These are phyloP conservation scores for Lepidostoma basale DNA, from an alignment of 1,140 invertebrate species.

Conservation along the genomic window DNA sequence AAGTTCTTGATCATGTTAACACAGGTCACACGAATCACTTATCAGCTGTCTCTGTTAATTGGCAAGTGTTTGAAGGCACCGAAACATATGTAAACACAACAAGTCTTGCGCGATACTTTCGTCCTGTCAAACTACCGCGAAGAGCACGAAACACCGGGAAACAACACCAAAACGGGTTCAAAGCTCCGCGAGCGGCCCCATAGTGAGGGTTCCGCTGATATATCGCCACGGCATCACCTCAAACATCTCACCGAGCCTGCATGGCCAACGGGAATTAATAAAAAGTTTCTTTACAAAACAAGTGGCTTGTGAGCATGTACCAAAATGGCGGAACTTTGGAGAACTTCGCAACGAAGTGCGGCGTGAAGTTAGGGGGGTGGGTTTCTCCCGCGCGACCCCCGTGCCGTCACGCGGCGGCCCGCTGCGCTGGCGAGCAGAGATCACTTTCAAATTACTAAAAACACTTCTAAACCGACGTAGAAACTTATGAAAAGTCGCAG, in stretches of 20 bases:
- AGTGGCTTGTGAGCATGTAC: constrained; percentile 65
- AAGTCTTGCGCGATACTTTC: constrained; percentile 35
- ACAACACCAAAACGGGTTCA: constrained; percentile 55
- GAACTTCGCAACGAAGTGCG: constrained; percentile 62
- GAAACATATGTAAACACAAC: constrained; percentile 36
- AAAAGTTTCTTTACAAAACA: constrained; percentile 66
- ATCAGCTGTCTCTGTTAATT: constrained; percentile 52
- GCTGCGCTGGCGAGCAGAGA: constrained; percentile 43
- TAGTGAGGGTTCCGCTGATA: constrained; percentile 8
- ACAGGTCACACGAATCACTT: constrained; percentile 52
- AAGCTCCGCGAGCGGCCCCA: constrained; percentile 48
- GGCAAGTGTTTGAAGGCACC: not conserved
- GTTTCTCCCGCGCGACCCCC: constrained; percentile 9
- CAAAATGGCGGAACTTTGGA: constrained; percentile 65
- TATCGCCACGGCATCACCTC: constrained; percentile 53
- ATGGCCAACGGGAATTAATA: constrained; percentile 64
- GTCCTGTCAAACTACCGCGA: constrained; percentile 34
- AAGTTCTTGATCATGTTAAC: constrained; percentile 11
- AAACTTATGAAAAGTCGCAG: constrained; percentile 9
- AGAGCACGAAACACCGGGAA: constrained; percentile 54
- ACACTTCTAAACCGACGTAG: not conserved
- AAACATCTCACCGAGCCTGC: constrained; percentile 62
- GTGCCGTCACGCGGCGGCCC: constrained; percentile 48
- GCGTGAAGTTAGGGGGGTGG: constrained; percentile 58
- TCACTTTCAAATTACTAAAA: not conserved